Base-by-base conservation (phyloP, 1,140 invertebrate genomes). In the Scaptomyza graminum region DNA sequence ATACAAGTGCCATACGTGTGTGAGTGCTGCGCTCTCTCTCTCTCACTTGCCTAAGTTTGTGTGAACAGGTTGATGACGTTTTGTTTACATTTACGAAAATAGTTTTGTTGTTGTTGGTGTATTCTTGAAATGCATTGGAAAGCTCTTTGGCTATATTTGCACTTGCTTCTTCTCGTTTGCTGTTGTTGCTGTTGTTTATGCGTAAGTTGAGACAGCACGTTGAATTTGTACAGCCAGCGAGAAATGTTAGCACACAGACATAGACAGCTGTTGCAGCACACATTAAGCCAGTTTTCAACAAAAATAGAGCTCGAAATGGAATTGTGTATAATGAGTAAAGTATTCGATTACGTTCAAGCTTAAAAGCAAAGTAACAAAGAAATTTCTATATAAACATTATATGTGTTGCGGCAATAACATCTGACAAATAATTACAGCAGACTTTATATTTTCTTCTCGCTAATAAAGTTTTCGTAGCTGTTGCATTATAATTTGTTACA, bases 21-120 rank as follows among this genome's bases (percentile, higher is more conserved):
- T 15, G 47, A 54, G 28, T 34, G 34, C 15, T 13, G 49, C 18
- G 43, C 34, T 31, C 4, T 22, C 18, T 22, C 18, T 3, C 18
- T 22, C 18, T 22, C 18, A 22, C 18, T 22, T 34, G 34, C 34
- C 22, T 15, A 15, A 12, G 46, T 47, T 34, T 51, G 55, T 51
- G 47, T 34, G 54, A 55, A 60, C 50, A 47, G n/a, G 37, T 61
- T 61, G 60, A 85, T 85, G 81, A 85, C 81, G 82, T 82, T 75
- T 80, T 85, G 78, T 85, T 87, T 87, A 85, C 81, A 78, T 37
- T 70, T 46, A 37, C 70, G 43, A 12, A 60, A 31, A 31, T 31
- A 31, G 18, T 22, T 2, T 22, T 37, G 12, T 46, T 22, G 39
- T 39, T 71, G 46, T 50, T 61, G 49, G 41, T 47, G 64, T 34